Base-by-base conservation (phyloP, 2,888 invertebrate genomes). In the Boloria euphrosyne region DNA sequence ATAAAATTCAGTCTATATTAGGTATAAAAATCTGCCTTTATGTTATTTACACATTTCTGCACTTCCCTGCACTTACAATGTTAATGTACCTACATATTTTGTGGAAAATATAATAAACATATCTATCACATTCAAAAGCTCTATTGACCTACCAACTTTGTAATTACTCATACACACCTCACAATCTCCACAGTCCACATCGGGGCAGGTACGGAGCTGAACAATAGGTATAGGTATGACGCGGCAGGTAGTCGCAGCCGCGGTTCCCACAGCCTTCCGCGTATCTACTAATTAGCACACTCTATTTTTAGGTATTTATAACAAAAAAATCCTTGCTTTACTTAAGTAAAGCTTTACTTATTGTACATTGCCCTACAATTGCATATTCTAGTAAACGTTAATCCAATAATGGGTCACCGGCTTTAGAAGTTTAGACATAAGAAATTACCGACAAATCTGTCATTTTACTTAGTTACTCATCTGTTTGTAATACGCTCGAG, bases 251-350 rank as follows among this genome's bases (percentile, higher is more conserved):
- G 17, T 6, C 5, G 2, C 38, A 6, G 17, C 17, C 44, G 27
- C 50, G 46, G 60, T 58, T 67, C 71, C 67, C 69, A 67, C 58
- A 31, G 47, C 54, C 67, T 71, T 68, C 71, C 38, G 46, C 55
- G 71, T 54, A 62, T 38, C 31, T 7, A 50, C 55, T 61, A 58
- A 49, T 65, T 66, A 71, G 51, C 52, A 55, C 18, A 46, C 47
- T 64, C 31, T 66, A 47, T 58, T 52, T 50, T 22, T 22, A 22
- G 22, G 22, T 22, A 22, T 22, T 18, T 27, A 60, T 5, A 52
- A 58, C 17, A 22, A 55, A 66, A 18, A 46, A 49, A 18, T 13
- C 43, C 13, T 5, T 53, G 17, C 49, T 14, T 22, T 38, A 38
- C 31, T 38, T 10, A 38, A 38, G 31, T 38, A 38, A 38, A 38